Conservation (phyloP, 1,140 invertebrate genomes). For the Cherax destructor region DNA sequence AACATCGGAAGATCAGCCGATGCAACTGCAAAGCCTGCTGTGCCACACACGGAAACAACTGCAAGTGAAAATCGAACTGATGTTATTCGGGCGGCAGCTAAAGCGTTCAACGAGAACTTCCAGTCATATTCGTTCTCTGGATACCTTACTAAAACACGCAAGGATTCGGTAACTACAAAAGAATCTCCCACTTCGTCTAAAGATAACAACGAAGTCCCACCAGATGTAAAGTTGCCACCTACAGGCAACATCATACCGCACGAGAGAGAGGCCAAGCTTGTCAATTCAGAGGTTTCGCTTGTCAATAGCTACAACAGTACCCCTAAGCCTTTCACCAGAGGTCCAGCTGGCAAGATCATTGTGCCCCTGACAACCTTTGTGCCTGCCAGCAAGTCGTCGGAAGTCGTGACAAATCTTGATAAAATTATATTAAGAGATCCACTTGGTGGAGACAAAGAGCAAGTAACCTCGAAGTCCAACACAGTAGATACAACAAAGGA, state of each 20-base stretch:
- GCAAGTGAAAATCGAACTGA: conserved; percentile 27
- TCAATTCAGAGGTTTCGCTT: not conserved
- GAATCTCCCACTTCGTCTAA: conserved; percentile 20
- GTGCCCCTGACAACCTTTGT: conserved; percentile 34
- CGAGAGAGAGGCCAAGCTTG: not conserved
- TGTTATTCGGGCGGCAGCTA: conserved; percentile 45
- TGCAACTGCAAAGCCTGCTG: not conserved
- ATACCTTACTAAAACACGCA: conserved; percentile 52
- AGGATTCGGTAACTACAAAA: conserved; percentile 38
- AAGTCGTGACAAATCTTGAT: conserved; percentile 28
- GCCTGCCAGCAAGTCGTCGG: conserved; percentile 23
- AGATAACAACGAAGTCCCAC: not conserved
- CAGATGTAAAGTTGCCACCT: conserved; percentile 17
- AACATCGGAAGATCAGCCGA: conserved; percentile 5
- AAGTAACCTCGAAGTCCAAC: not conserved
- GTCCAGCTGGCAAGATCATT: conserved; percentile 31
- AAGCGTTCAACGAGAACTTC: conserved; percentile 44
- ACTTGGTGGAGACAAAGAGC: conserved; percentile 13
- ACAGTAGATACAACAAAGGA: conserved; percentile 14
- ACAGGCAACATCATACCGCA: not conserved
- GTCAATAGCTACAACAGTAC: not conserved
- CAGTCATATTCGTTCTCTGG: conserved; percentile 53
- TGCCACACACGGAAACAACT: not conserved
- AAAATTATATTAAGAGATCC: conserved; percentile 18
- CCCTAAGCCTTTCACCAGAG: conserved; percentile 1